Base-by-base conservation (phyloP, 2,797 vertebrate species). In the Amblyraja radiata region DNA sequence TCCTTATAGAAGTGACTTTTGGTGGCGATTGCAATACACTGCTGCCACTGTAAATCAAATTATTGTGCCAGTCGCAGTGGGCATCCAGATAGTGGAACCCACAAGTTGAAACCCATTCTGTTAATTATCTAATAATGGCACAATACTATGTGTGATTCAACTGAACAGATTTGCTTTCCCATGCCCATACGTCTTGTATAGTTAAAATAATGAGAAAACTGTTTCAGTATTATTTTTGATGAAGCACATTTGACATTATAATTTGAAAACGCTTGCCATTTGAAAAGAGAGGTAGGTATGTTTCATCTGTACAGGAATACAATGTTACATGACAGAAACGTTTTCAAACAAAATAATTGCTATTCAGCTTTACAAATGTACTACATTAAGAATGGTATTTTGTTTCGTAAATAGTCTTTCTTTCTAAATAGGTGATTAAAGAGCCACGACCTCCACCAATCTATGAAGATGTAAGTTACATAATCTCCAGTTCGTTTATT, bases 401-500 rank as follows among this genome's bases (percentile, higher is more conserved):
- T n/a, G 8, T 63, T 65, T 88, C 0, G 46, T 84, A 58, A 84
- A 84, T 94, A 93, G 39, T 93, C 54, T 93, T 81, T 86, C 28
- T 73, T 94, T 93, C 94, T 93, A 93, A 76, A 46, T 93, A 98
- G 98, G 97, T 98, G 93, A 98, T 98, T 95, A 98, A 98, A 95
- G 98, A 98, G 93, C 97, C 97, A 0, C 97, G 97, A 0, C 97
- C 97, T 0, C 98, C 97, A 6, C 97, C 97, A 0, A 97, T 97
- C 46, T 97, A 97, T 68, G 97, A 97, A 93, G 97, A 97, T 93
- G 98, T 98, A 95, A 97, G 98, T 97, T 77, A n/a, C 74, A 21
- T 32, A 54, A 18, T 76, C 86, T 65, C 61, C 36, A 1, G 4
- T 68, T 63, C 10, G 36, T 14, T 65, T 25, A 14, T 93, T 93